phyloP scores from a whole-genome alignment of 2,888 invertebrate species.

The Alitta virens region DNA sequence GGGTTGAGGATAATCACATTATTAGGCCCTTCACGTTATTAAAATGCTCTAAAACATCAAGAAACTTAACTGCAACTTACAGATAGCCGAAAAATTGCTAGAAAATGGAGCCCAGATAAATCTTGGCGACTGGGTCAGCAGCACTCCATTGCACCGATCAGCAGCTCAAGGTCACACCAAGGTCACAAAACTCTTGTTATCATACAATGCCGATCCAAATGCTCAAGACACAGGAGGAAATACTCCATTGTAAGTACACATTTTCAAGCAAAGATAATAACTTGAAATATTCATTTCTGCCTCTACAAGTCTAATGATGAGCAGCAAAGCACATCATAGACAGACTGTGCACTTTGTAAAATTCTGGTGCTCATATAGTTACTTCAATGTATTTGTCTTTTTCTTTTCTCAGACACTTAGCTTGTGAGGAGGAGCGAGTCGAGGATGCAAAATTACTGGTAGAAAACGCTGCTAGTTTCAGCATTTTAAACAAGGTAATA shows the following conservation, averaged over 20 bases:
- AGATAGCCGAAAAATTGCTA: slow-evolving; percentile 71
- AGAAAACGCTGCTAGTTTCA: slow-evolving; percentile 42
- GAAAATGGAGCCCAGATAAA: slow-evolving; percentile 71
- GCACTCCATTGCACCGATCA: slow-evolving; percentile 72
- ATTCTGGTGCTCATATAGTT: too few relatives aligned
- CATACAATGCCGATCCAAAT: slow-evolving; percentile 62
- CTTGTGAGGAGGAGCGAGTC: slow-evolving; percentile 49
- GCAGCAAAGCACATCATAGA: neutral
- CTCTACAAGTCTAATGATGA: neutral
- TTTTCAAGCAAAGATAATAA: neutral
- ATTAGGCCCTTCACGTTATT: too few relatives aligned
- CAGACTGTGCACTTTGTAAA: too few relatives aligned
- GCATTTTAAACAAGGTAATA: slow-evolving; percentile 41
- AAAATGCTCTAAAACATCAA: too few relatives aligned
- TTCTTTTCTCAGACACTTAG: slow-evolving; percentile 57
- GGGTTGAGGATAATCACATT: too few relatives aligned
- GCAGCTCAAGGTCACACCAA: slow-evolving; percentile 73
- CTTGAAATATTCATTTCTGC: neutral
- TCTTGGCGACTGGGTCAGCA: slow-evolving; percentile 55
- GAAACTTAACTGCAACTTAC: slow-evolving; percentile 18
- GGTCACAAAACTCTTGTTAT: slow-evolving; percentile 69
- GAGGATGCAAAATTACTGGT: slow-evolving; percentile 44
- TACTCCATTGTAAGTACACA: slow-evolving; percentile 71
- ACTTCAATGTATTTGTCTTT: too few relatives aligned
- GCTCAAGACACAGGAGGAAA: slow-evolving; percentile 71